Evolutionary conservation across 30 jellyfish, hydroid and myxozoan species (phyloP), one percentile per base, ranked within the genome.

Genomic region (Rhopilema esculentum): DNA sequence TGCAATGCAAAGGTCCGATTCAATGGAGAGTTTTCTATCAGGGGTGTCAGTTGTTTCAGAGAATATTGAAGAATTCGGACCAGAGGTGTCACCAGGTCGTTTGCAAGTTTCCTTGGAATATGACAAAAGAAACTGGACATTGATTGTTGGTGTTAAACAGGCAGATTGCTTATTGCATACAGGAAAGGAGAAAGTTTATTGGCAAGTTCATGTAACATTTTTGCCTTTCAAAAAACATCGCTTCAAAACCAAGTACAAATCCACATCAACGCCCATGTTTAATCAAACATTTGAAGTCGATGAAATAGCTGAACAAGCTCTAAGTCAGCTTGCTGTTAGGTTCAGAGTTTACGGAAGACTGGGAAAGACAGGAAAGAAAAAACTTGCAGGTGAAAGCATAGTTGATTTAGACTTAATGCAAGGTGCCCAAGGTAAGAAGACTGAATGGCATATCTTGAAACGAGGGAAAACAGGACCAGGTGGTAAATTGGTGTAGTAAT

Each of bases 141-240:
- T 95, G 82, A 40, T 79, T n/a, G 91, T 95, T n/a, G 97, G 97
- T 25, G 96, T 88, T 16, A 95, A 95, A 80, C 99, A 95, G 82
- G 99, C 97, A 0, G 95, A 95, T 26, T 95, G 97, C 76, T 83
- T 95, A 79, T 31, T 95, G 33, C 82, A 95, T 29, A 95, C 97
- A 23, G 89, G 83, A 27, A 86, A 83, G 32, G 97, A 87, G 30
- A 91, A 86, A 70, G 76, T 95, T 68, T 95, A 95, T 66, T 95
- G 99, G 99, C 99, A 95, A 78, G 99, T 87, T 17, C 99, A 95
- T 82, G 84, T 87, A 21, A 86, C 99, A 0, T 68, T 95, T 66
- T 71, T 95, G 64, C 99, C 99, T 25, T 95, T 95, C 79, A 95
- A 95, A 66, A 95, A 95, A 79, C 97, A 95, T 57, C 86, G 97